phyloP scores from a whole-genome alignment of 2,797 vertebrate genomes.

The Chiroxiphia lanceolata region DNA sequence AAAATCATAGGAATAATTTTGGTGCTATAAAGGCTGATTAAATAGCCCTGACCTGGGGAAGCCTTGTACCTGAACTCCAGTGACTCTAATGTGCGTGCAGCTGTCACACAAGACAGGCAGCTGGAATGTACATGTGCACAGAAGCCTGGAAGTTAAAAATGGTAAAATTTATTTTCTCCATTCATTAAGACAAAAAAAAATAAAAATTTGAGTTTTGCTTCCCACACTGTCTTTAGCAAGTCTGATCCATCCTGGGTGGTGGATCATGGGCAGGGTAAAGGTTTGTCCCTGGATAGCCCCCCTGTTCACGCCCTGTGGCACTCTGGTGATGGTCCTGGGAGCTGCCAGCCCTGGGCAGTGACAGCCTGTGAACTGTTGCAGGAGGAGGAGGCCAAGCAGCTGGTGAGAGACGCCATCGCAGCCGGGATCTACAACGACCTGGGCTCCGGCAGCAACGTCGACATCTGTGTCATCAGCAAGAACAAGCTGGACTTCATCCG shows the following conservation, averaged over 20 bases:
- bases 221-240: neutral
- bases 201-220: neutral
- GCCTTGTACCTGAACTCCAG: neutral
- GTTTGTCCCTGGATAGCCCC: neutral
- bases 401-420: conserved; percentile 92
- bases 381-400: conserved; percentile 90
- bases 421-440: conserved; percentile 95
- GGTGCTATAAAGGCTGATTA: neutral
- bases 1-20: neutral
- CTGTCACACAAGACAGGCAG: neutral
- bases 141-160: neutral
- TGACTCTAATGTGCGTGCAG: neutral
- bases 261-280: too few relatives aligned
- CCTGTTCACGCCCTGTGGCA: accelerated
- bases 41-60: neutral
- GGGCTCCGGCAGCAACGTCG: conserved; percentile 96
- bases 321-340: neutral
- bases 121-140: accelerated
- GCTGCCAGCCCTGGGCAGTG: neutral
- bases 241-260: neutral
- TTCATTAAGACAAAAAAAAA: neutral
- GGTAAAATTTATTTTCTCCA: neutral
- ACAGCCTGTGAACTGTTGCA: conserved; percentile 29
- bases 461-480: conserved; percentile 94
- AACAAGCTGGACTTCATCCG: conserved; percentile 91